Conservation (phyloP, 2,888 invertebrate genomes). For the Apodemia zela region DNA sequence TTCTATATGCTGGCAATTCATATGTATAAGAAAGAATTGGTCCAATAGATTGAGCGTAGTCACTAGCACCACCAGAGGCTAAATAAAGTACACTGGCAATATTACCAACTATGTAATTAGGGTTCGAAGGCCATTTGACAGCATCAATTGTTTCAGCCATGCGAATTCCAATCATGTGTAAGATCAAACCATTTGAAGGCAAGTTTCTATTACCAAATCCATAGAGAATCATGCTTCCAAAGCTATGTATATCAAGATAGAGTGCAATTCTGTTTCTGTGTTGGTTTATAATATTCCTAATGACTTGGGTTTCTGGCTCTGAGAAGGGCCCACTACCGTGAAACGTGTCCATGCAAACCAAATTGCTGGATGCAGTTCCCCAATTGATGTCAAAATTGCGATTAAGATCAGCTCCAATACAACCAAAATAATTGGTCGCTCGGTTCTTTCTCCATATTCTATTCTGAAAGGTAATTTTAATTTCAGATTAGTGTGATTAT, state of each 20-base stretch:
- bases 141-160: slow-evolving; percentile 67
- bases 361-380: slow-evolving; percentile 73
- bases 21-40: slow-evolving; percentile 81
- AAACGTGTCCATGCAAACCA: slow-evolving; percentile 81
- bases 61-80: slow-evolving; percentile 83
- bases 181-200: slow-evolving; percentile 67
- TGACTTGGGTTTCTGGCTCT: slow-evolving; percentile 82
- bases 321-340: slow-evolving; percentile 83
- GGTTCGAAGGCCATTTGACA: slow-evolving; percentile 60
- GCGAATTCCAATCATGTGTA: slow-evolving; percentile 55
- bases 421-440: slow-evolving; percentile 52
- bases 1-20: slow-evolving; percentile 73
- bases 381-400: slow-evolving; percentile 87
- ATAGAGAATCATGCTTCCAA: slow-evolving; percentile 81
- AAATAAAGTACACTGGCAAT: slow-evolving; percentile 72
- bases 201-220: slow-evolving; percentile 58
- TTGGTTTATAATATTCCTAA: slow-evolving; percentile 78
- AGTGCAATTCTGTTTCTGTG: slow-evolving; percentile 73
- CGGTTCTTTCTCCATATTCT: slow-evolving; percentile 86
- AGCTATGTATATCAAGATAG: slow-evolving; percentile 88
- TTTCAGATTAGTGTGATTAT: too few species aligned
- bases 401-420: slow-evolving; percentile 87
- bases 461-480: slow-evolving; percentile 50
- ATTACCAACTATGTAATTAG: slow-evolving; percentile 72
- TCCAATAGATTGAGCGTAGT: slow-evolving; percentile 78